Evolutionary conservation across 2,113 vertebrate genomes (phyloP).

Genomic region (Laterallus jamaicensis): DNA sequence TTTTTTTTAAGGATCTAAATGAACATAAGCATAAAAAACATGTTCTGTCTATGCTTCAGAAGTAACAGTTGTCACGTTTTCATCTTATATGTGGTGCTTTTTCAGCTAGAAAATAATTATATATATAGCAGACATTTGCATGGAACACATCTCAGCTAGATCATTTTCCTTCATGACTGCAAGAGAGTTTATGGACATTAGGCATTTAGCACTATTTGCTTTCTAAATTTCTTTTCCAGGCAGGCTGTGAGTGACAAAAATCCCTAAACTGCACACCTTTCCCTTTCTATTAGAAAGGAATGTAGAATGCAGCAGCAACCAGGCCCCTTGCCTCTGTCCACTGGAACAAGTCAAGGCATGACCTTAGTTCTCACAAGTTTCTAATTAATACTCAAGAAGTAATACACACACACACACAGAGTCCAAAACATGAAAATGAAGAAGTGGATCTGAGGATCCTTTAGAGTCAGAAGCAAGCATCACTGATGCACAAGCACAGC

Average conservation of each 20-base stretch:
- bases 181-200: background rate
- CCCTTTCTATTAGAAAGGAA: background rate
- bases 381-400: background rate
- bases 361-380: background rate
- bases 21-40: background rate
- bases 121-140: background rate
- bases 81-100: background rate
- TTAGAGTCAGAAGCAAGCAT: slow-evolving; percentile 22
- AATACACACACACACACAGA: background rate
- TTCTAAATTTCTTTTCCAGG: background rate
- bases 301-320: background rate
- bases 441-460: background rate
- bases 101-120: background rate
- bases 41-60: background rate
- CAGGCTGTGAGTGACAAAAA: background rate
- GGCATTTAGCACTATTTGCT: background rate
- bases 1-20: background rate
- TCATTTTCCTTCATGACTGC: background rate
- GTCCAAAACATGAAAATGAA: background rate
- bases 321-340: background rate
- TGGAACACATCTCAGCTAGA: background rate
- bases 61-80: background rate
- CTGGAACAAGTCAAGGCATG: background rate
- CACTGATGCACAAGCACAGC: background rate
- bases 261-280: background rate